phyloP scores from a whole-genome alignment of 2,113 vertebrate species.

The Syrrhaptes paradoxus region DNA sequence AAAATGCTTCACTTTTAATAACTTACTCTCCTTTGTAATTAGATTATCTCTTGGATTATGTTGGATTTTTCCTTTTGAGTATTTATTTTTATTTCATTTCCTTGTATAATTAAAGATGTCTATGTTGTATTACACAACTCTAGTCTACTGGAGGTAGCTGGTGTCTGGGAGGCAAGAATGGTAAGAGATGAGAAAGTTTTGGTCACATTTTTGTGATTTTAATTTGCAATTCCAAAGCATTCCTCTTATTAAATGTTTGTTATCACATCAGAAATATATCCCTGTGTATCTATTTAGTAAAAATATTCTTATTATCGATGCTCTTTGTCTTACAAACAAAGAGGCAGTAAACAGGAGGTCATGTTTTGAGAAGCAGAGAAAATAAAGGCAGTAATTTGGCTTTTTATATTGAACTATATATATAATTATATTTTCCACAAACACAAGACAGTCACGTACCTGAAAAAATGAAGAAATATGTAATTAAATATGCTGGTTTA shows the following conservation, averaged over 20 bases:
- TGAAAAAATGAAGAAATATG: neutral
- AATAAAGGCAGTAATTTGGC: neutral
- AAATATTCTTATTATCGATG: neutral
- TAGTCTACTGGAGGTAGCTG: neutral
- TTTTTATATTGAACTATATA: neutral
- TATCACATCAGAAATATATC: neutral
- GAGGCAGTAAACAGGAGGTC: neutral
- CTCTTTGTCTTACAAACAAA: neutral
- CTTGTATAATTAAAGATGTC: neutral
- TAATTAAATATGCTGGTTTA: neutral
- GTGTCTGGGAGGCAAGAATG: neutral
- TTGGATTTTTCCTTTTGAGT: neutral
- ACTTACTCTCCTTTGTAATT: neutral
- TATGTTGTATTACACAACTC: neutral
- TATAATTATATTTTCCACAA: neutral
- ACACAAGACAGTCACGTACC: neutral
- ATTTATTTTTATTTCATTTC: slow-evolving; percentile 29
- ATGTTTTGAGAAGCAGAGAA: neutral
- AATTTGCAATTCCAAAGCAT: neutral
- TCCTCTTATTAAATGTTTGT: neutral
- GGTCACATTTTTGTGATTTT: neutral
- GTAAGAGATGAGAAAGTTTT: neutral
- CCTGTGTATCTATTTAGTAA: neutral
- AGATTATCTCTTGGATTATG: neutral
- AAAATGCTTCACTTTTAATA: slow-evolving; percentile 36